Evolutionary conservation across 2,888 invertebrate genomes (phyloP).

Genomic region (Lithophane ornitopus): DNA sequence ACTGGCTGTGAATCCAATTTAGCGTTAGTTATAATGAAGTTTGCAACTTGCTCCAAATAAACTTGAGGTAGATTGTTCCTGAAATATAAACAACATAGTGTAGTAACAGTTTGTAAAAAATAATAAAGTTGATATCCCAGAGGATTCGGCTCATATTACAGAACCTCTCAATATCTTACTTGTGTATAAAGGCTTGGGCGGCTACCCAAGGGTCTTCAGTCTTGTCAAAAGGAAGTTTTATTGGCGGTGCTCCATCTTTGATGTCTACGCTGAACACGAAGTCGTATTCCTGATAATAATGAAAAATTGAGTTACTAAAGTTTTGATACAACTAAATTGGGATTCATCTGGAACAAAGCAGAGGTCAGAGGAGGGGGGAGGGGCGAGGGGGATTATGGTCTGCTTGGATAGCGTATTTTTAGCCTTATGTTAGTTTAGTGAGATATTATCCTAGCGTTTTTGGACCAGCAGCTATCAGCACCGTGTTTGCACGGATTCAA

Average conservation of each 20-base stretch:
- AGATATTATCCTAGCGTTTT: not conserved
- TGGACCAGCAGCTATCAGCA: not conserved
- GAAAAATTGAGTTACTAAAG: not conserved
- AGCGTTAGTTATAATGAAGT: constrained; percentile 97
- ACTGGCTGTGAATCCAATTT: constrained; percentile 83
- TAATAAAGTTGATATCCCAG: not conserved
- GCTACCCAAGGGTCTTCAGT: constrained; percentile 98
- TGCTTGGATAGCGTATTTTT: not conserved
- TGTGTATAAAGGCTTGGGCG: constrained; percentile 97
- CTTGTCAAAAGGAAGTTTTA: constrained; percentile 97
- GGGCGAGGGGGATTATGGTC: too few species aligned
- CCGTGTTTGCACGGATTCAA: not conserved
- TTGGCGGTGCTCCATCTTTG: constrained; percentile 96
- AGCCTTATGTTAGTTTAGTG: not conserved
- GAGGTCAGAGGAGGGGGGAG: too few species aligned
- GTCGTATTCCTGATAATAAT: constrained; percentile 93
- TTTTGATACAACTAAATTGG: not conserved
- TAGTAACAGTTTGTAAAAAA: not conserved
- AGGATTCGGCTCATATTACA: not conserved
- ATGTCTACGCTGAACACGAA: constrained; percentile 99
- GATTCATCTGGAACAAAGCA: not conserved
- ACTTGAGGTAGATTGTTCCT: constrained; percentile 95
- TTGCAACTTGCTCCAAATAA: constrained; percentile 97
- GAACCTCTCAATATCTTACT: constrained; percentile 74
- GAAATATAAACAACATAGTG: constrained; percentile 67